These are phyloP conservation scores for Paraescarpia echinospica DNA, from an alignment of 1,140 invertebrate species.

Conservation along the genomic window DNA sequence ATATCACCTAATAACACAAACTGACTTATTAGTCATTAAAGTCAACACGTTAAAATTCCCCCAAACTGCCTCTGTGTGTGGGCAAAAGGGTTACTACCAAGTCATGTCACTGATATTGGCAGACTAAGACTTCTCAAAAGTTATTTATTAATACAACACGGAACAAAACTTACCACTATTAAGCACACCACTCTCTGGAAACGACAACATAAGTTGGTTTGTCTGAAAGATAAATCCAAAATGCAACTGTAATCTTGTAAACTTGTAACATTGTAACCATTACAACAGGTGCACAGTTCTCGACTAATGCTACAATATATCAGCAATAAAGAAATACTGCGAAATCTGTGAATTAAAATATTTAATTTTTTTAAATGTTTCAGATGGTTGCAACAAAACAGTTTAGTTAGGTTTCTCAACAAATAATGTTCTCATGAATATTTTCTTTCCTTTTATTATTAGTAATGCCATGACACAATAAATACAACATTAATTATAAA, in stretches of 20 bases:
- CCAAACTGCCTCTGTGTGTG: not conserved
- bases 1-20: not conserved
- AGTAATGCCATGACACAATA: too few species aligned
- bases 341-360: too few species aligned
- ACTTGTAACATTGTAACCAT: not conserved
- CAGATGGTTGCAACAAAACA: too few species aligned
- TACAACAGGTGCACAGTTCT: too few species aligned
- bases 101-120: not conserved
- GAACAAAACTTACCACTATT: slow-evolving; percentile 43
- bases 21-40: not conserved
- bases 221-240: slow-evolving; percentile 37
- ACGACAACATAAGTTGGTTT: slow-evolving; percentile 46
- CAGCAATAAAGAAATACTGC: too few species aligned
- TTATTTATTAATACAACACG: not conserved
- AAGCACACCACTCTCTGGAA: slow-evolving; percentile 43
- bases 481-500: not conserved
- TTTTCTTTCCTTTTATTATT: too few species aligned
- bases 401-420: too few species aligned
- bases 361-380: too few species aligned
- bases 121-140: slow-evolving; percentile 2
- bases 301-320: too few species aligned
- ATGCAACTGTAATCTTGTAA: not conserved
- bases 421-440: too few species aligned
- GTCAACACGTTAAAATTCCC: not conserved
- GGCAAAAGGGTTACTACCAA: not conserved